phyloP scores from a whole-genome alignment of 2,113 vertebrate genomes.

The Brevimyrus niger region DNA sequence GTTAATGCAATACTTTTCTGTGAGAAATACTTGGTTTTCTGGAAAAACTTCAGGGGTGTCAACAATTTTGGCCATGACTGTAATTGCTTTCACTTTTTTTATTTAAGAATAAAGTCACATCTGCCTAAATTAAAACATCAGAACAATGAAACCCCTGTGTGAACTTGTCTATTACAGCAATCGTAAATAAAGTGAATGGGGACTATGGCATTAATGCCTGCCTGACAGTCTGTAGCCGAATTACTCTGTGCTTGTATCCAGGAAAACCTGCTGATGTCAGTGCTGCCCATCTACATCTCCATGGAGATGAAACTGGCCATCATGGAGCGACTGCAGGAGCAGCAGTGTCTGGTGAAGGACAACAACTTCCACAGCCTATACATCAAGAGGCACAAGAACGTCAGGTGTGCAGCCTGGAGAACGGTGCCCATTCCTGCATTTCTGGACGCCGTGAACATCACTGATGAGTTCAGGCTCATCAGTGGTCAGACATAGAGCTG shows the following conservation, averaged over 20 bases:
- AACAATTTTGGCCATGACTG: too few species aligned
- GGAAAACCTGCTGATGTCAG: conserved; percentile 92
- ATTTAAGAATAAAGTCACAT: neutral
- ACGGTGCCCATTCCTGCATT: neutral
- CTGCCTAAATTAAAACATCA: neutral
- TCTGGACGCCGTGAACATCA: neutral
- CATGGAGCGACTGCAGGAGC: conserved; percentile 86
- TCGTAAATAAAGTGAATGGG: neutral
- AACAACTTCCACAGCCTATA: conserved; percentile 97
- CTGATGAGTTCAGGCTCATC: neutral
- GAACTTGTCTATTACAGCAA: neutral
- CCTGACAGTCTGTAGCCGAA: neutral
- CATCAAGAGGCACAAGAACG: conserved; percentile 91
- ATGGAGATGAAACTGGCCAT: conserved; percentile 98
- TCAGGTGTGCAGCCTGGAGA: conserved; percentile 62
- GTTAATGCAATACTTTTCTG: too few species aligned
- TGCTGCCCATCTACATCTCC: conserved; percentile 91
- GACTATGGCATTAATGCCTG: neutral
- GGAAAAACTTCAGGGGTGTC: too few species aligned
- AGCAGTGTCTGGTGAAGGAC: conserved; percentile 73
- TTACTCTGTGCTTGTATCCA: conserved; percentile 25
- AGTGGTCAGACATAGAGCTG: neutral
- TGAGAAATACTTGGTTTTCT: too few species aligned
- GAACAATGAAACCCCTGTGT: conserved; percentile 1
- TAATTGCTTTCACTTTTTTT: neutral